Conservation (phyloP, 2,888 invertebrate genomes). For the Lordiphosa fenestrarum region DNA sequence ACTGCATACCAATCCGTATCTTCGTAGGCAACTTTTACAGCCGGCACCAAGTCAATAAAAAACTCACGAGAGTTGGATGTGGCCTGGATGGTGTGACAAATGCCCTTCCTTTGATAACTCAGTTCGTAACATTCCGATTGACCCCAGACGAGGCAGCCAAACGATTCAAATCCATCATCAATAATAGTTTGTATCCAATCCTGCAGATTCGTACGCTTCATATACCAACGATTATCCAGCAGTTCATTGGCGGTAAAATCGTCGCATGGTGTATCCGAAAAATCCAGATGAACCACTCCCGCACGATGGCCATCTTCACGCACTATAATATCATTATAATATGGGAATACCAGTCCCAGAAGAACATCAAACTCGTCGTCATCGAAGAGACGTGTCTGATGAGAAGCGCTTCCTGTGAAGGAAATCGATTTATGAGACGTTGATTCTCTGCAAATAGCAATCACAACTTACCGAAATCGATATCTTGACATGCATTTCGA, state of each 20-base stretch:
- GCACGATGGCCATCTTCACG: conserved; percentile 28
- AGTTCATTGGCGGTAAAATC: conserved; percentile 9
- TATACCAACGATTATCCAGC: conserved; percentile 16
- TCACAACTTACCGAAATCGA: conserved; percentile 26
- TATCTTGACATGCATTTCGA: conserved; percentile 9
- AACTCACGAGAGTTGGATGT: conserved; percentile 24
- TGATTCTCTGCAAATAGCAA: no score
- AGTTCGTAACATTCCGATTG: conserved; percentile 28
- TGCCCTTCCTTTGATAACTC: conserved; percentile 30
- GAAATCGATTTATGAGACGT: no score
- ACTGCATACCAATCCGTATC: conserved; percentile 45
- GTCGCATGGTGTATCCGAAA: conserved; percentile 17
- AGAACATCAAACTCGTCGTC: conserved; percentile 62
- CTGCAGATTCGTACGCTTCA: conserved; percentile 4
- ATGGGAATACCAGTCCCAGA: conserved; percentile 46
- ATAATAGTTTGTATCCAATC: conserved; percentile 34
- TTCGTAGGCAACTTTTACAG: conserved; percentile 35
- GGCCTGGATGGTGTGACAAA: conserved; percentile 52
- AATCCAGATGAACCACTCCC: conserved; percentile 48
- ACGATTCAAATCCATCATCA: not conserved
- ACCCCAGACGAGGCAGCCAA: not conserved
- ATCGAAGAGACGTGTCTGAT: conserved; percentile 39
- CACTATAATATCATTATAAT: conserved; percentile 16
- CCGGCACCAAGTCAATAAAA: conserved; percentile 64
- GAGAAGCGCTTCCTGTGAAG: conserved; percentile 47